Conservation (phyloP, 2,797 vertebrate species). For the Leptodactylus fallax region DNA sequence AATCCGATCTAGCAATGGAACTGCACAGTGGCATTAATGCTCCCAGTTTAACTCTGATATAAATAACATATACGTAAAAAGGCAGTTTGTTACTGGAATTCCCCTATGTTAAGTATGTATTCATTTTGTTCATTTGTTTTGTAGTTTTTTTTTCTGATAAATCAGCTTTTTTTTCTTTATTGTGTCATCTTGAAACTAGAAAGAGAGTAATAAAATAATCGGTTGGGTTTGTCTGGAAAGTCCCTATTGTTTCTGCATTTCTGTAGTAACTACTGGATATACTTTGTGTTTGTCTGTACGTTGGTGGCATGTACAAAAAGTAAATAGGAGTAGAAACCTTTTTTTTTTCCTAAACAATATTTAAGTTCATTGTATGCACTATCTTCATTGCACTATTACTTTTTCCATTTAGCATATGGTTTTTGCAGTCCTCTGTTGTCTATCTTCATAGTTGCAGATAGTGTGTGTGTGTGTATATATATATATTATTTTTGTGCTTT, state of each 20-base stretch:
- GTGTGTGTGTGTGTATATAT: too few relatives aligned
- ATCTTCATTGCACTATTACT: too few relatives aligned
- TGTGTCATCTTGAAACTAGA: slow-evolving; percentile 82
- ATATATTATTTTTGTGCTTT: too few relatives aligned
- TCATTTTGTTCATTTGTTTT: slow-evolving; percentile 64
- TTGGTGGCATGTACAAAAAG: not conserved
- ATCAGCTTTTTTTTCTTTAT: slow-evolving; percentile 72
- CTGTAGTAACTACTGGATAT: slow-evolving; percentile 65
- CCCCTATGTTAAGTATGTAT: not conserved
- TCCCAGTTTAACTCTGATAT: not conserved
- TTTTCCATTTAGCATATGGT: too few relatives aligned
- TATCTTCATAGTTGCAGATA: too few relatives aligned
- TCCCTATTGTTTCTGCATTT: slow-evolving; percentile 77
- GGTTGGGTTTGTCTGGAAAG: slow-evolving; percentile 78
- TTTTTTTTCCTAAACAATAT: too few relatives aligned
- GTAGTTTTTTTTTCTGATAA: slow-evolving; percentile 71
- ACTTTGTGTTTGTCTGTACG: slow-evolving; percentile 1
- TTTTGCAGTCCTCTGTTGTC: too few relatives aligned
- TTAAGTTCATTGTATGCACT: too few relatives aligned
- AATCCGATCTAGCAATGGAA: too few relatives aligned
- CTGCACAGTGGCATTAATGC: not conserved
- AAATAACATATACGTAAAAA: not conserved
- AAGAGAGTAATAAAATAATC: slow-evolving; percentile 78
- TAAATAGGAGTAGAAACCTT: too few relatives aligned
- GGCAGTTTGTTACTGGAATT: not conserved